A percentile compares a stretch with the other conserved stretches of the same genome.
Conservation (phyloP, 2,113 vertebrate genomes). For the Pluvianellus socialis region DNA sequence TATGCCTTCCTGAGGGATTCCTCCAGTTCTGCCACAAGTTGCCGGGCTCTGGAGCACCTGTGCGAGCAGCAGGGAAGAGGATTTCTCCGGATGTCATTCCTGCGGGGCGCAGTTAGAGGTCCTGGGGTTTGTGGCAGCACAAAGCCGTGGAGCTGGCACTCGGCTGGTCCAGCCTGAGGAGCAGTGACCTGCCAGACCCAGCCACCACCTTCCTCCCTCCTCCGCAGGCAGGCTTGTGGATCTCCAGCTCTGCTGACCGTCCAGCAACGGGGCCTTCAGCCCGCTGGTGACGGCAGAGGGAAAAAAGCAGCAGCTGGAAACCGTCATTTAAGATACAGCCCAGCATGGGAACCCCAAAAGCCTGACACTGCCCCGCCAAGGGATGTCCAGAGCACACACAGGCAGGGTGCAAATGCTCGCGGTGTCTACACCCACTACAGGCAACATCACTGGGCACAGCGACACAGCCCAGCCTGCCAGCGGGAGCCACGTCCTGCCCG, state of each 20-base stretch:
- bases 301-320: background rate
- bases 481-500: background rate
- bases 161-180: background rate
- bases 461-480: background rate
- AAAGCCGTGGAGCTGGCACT: background rate
- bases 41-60: background rate
- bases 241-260: background rate
- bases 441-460: too few species aligned
- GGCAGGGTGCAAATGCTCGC: background rate
- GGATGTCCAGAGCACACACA: background rate
- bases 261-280: fast-evolving
- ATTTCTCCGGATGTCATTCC: background rate
- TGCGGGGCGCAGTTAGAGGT: background rate
- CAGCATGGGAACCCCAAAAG: background rate
- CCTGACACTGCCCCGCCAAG: background rate
- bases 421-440: background rate
- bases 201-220: background rate
- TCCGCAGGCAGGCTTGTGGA: background rate
- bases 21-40: background rate
- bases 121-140: background rate
- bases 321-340: background rate
- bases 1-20: background rate
- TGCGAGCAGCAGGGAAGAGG: background rate
- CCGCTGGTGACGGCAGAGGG: background rate
- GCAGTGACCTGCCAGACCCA: background rate